Percentiles rank a stretch among this genome's conserved stretches.
These are phyloP conservation scores for Iselma pallidipennis DNA, from an alignment of 2,888 invertebrate species.

Conservation along the genomic window DNA sequence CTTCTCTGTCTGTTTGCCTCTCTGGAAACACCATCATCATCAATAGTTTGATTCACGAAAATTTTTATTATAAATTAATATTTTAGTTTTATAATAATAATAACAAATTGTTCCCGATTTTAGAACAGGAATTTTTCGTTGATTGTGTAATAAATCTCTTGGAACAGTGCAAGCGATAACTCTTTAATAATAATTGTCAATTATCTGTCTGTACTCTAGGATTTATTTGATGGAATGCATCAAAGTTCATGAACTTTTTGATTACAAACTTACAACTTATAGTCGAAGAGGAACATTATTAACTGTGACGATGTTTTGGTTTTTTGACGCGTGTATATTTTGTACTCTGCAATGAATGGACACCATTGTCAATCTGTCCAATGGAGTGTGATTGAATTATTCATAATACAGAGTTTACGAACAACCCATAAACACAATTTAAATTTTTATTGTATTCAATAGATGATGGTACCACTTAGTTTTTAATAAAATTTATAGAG, in stretches of 20 bases:
- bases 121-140: neutral
- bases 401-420: neutral
- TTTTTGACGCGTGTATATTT: slow-evolving; percentile 2
- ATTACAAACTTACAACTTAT: neutral
- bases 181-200: neutral
- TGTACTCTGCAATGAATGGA: slow-evolving; percentile 1
- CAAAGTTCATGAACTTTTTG: slow-evolving; percentile 5
- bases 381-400: slow-evolving; percentile 4
- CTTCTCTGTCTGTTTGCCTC: neutral
- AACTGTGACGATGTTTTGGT: neutral
- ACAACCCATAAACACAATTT: slow-evolving; percentile 2
- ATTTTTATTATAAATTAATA: too few species aligned
- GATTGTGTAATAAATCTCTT: neutral
- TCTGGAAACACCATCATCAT: neutral
- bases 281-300: neutral
- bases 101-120: neutral
- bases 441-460: slow-evolving; percentile 5
- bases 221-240: slow-evolving; percentile 4
- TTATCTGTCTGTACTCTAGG: slow-evolving; percentile 1
- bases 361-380: neutral
- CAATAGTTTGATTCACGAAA: neutral
- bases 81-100: too few species aligned
- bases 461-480: neutral
- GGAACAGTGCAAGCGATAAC: neutral
- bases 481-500: neutral